Percentiles rank a stretch among this genome's conserved stretches.
Evolutionary conservation across 2,888 invertebrate species (phyloP).

Genomic region (Orchesella flavescens): DNA sequence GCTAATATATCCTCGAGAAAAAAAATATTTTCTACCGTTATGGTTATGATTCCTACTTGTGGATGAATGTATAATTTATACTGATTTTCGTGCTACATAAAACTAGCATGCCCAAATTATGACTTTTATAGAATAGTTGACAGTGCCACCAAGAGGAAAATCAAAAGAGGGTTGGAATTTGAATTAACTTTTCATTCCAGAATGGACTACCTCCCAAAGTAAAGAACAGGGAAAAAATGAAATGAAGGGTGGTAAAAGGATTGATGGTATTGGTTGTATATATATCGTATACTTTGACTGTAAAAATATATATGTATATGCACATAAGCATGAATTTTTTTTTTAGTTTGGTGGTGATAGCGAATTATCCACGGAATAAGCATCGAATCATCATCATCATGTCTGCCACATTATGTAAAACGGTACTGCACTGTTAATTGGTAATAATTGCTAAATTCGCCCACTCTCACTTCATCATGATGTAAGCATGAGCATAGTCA

Average conservation of each 20-base stretch:
- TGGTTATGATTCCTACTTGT: background rate
- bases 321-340: background rate
- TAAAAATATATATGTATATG: constrained; percentile 15
- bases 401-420: constrained; percentile 46
- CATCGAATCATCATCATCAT: constrained; percentile 13
- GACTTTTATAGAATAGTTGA: constrained; percentile 32
- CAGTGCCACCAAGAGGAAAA: constrained; percentile 47
- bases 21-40: too few relatives aligned
- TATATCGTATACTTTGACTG: background rate
- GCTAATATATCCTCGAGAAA: background rate
- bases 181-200: constrained; percentile 42
- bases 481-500: constrained; percentile 5
- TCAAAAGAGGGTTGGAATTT: constrained; percentile 43
- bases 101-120: constrained; percentile 28
- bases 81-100: too few relatives aligned
- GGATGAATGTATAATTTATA: background rate
- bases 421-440: constrained; percentile 48
- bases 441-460: constrained; percentile 45
- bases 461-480: background rate
- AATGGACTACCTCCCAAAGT: constrained; percentile 4
- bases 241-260: constrained; percentile 9
- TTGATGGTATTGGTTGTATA: background rate
- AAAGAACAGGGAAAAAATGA: constrained; percentile 28
- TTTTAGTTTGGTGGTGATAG: background rate
- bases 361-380: constrained; percentile 28